Conservation (phyloP, 2,888 invertebrate genomes). For the Cepaea hortensis region DNA sequence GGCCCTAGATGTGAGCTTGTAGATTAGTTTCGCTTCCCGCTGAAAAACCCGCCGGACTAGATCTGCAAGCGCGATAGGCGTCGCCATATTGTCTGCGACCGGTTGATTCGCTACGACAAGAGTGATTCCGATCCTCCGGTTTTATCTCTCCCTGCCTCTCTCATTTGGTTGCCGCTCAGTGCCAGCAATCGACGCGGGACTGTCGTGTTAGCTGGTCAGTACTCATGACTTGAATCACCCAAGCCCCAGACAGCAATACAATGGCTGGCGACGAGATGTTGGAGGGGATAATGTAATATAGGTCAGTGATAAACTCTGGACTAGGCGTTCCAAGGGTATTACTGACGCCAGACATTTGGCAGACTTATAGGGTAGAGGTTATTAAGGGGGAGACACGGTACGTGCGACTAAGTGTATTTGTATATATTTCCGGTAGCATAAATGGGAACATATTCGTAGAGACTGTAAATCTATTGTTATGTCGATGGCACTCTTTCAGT, state of each 20-base stretch:
- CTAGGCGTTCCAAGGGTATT: too few relatives aligned
- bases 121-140: slow-evolving; percentile 22
- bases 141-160: neutral
- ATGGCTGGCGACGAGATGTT: neutral
- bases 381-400: too few relatives aligned
- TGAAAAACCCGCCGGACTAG: slow-evolving; percentile 22
- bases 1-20: slow-evolving; percentile 14
- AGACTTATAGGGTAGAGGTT: too few relatives aligned
- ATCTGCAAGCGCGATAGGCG: slow-evolving; percentile 38
- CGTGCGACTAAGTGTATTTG: too few relatives aligned
- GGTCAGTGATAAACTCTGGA: neutral
- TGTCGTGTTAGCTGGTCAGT: neutral
- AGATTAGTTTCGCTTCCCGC: slow-evolving; percentile 33
- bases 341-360: too few relatives aligned
- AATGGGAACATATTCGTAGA: too few relatives aligned
- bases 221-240: neutral
- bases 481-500: too few relatives aligned
- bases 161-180: neutral
- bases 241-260: neutral
- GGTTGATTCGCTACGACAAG: slow-evolving; percentile 42
- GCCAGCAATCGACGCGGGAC: slow-evolving; percentile 4
- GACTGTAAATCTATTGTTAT: too few relatives aligned
- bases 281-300: neutral
- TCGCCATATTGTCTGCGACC: slow-evolving; percentile 40
- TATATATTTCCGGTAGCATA: too few relatives aligned